Evolutionary conservation across 2,888 invertebrate species (phyloP), one percentile per base, ranked within the genome.

Genomic region (Drosophila anomelani): DNA sequence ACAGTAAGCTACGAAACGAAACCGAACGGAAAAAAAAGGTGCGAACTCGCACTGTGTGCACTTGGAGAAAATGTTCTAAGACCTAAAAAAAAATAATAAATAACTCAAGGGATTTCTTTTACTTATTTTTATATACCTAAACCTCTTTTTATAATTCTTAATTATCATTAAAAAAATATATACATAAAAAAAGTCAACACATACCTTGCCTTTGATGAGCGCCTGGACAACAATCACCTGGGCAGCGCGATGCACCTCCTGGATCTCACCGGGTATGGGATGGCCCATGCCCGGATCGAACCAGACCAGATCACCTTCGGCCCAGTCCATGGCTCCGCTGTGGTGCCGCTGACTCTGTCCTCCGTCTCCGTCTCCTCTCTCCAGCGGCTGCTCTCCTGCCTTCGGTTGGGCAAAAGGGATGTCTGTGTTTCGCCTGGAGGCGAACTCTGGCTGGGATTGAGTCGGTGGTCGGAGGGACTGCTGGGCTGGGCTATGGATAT

Each of bases 261-360:
- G 94, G 77, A 98, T 96, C 93, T 97, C 96, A 68, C 98, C 98
- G 56, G 98, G 98, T 88, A 98, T 94, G 87, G 97, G 97, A 92
- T 97, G 97, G 80, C 97, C 96, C 86, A 97, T 95, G 46, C 97
- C 97, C 51, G 97, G 96, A 93, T 98, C 97, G 94, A 98, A 98
- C 98, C 98, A 98, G 90, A 98, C 97, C 93, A 97, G 94, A 92
- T 98, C 97, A 72, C 98, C 97, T 94, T 95, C 94, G 86, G 94
- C 93, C 95, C 95, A 95, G 92, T 95, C 95, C 93, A 94, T 93
- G 47, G 47, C 66, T 55, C 29, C 62, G 34, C n/a, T 20, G 44
- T 17, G 44, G 44, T 17, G 44, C 9, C 20, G 26, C 15, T 20
- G 41, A 0, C 61, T 39, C 49, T 39, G 12, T 62, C 53, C 36